Evolutionary conservation across 2,888 invertebrate species (phyloP).

Genomic region (Encarsia formosa): DNA sequence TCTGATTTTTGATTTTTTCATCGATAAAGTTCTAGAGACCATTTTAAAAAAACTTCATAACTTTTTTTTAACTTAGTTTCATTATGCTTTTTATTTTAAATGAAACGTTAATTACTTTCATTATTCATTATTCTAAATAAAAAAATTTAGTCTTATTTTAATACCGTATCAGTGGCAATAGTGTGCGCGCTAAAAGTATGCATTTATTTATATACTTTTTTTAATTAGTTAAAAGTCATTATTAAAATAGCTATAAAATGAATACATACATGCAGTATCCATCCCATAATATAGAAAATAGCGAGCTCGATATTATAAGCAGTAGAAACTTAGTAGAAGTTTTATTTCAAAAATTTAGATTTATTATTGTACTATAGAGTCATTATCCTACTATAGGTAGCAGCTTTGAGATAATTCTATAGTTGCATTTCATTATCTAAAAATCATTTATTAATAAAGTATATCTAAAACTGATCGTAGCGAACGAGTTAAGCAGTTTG

Average conservation of each 20-base stretch:
- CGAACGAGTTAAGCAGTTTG: slow-evolving; percentile 21
- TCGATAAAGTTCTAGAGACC: too few species aligned
- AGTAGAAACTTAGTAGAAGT: slow-evolving; percentile 12
- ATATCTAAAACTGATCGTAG: slow-evolving; percentile 22
- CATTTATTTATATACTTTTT: too few species aligned
- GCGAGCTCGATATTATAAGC: slow-evolving; percentile 8
- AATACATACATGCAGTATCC: neutral
- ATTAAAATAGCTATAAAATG: neutral
- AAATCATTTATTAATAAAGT: slow-evolving; percentile 16
- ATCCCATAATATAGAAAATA: slow-evolving; percentile 7
- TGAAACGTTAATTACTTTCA: too few species aligned
- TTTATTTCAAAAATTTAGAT: slow-evolving; percentile 8
- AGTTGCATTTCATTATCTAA: slow-evolving; percentile 13
- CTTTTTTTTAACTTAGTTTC: too few species aligned
- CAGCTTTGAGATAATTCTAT: slow-evolving; percentile 12
- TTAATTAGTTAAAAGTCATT: neutral
- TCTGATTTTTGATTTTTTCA: too few species aligned
- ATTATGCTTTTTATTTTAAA: too few species aligned
- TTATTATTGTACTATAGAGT: slow-evolving; percentile 5
- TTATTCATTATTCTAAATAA: too few species aligned
- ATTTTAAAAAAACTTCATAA: too few species aligned
- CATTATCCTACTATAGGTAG: slow-evolving; percentile 6
- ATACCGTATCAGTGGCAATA: too few species aligned
- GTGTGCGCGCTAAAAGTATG: too few species aligned
- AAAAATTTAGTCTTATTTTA: too few species aligned